Evolutionary conservation across 2,888 invertebrate genomes (phyloP).

Genomic region (Heliconius aoede): DNA sequence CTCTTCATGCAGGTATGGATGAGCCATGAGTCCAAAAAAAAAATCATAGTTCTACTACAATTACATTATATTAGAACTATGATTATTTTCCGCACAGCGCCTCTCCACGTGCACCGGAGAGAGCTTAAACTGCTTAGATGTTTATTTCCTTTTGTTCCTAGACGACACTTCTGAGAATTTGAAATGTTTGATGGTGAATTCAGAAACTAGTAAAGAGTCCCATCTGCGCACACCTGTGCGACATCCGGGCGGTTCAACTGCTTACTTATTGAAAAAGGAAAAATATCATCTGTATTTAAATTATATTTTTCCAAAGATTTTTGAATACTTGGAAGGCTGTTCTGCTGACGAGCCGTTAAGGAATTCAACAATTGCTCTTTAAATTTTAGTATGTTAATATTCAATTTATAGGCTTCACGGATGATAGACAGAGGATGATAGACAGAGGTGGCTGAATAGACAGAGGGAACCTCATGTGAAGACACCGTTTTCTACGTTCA

Average conservation of each 20-base stretch:
- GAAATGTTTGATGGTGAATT: background rate
- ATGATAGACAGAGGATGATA: too few relatives aligned
- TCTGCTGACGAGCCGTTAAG: too few relatives aligned
- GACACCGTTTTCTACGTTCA: too few relatives aligned
- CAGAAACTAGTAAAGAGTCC: background rate
- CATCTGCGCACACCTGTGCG: background rate
- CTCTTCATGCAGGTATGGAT: too few relatives aligned
- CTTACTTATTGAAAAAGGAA: too few relatives aligned
- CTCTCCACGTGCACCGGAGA: background rate
- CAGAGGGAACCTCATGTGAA: background rate
- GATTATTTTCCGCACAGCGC: background rate
- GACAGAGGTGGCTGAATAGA: too few relatives aligned
- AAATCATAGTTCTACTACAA: too few relatives aligned
- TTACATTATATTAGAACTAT: too few relatives aligned
- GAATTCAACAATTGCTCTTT: background rate
- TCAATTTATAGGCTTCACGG: background rate
- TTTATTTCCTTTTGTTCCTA: conserved; percentile 4
- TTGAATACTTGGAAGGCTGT: too few relatives aligned
- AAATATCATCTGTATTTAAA: too few relatives aligned
- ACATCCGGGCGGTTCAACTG: background rate
- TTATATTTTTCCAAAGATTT: too few relatives aligned
- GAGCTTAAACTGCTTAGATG: background rate
- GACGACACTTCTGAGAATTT: background rate
- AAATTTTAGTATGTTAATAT: background rate
- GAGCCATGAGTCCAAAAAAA: too few relatives aligned